A percentile compares a stretch with the other conserved stretches of the same genome.
Evolutionary conservation across 2,113 vertebrate genomes (phyloP).

Genomic region (Oryzias woworae): DNA sequence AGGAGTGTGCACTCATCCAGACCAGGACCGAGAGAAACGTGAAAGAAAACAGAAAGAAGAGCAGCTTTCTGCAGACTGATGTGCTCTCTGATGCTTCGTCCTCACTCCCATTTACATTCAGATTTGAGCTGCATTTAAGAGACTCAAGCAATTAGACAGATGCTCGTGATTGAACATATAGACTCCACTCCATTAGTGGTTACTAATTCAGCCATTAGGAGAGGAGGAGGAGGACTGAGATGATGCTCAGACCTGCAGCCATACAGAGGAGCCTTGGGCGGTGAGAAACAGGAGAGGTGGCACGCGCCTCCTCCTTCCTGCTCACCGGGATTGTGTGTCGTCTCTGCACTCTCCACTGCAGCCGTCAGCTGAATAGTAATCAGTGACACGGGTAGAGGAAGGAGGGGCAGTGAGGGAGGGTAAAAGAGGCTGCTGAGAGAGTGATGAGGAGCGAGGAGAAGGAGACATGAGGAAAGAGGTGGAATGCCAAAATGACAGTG

Average conservation of each 20-base stretch:
- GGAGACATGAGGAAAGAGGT: conserved; percentile 63
- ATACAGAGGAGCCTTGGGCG: conserved; percentile 51
- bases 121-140: too few relatives aligned
- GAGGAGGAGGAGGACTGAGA: conserved; percentile 7
- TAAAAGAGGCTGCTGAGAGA: conserved; percentile 43
- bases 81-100: too few relatives aligned
- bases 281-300: conserved; percentile 28
- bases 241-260: conserved; percentile 53
- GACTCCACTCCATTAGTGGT: background rate
- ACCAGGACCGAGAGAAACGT: too few relatives aligned
- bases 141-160: background rate
- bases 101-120: too few relatives aligned
- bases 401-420: conserved; percentile 10
- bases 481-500: conserved; percentile 80
- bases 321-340: conserved; percentile 85
- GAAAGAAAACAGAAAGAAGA: too few relatives aligned
- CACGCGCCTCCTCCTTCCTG: conserved; percentile 78
- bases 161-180: background rate
- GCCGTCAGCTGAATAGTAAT: conserved; percentile 87
- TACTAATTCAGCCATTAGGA: conserved; percentile 11
- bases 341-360: conserved; percentile 85
- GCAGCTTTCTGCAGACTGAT: too few relatives aligned
- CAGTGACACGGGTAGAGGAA: conserved; percentile 74
- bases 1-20: too few relatives aligned
- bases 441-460: conserved; percentile 65